Conservation (phyloP, 2,888 invertebrate species). For the Hydriomena furcata region DNA sequence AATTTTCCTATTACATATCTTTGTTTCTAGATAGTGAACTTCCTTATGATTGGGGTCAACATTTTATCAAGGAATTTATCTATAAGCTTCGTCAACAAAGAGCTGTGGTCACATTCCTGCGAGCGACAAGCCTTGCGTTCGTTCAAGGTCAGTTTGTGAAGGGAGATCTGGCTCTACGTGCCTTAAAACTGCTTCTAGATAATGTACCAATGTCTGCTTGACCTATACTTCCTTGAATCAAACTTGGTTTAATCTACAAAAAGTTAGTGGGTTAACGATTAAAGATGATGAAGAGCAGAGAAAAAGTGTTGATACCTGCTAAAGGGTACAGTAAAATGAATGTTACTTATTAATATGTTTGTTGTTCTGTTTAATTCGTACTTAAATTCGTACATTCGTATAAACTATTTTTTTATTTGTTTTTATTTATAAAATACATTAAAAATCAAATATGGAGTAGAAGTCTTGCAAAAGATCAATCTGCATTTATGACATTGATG, state of each 20-base stretch:
- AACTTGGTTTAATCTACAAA: slow-evolving; percentile 28
- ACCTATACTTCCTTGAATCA: slow-evolving; percentile 38
- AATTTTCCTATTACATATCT: slow-evolving; percentile 19
- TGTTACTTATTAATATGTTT: no score
- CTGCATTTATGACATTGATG: no score
- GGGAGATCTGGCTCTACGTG: slow-evolving; percentile 53
- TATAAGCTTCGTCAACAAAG: slow-evolving; percentile 60
- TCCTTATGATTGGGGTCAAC: slow-evolving; percentile 24
- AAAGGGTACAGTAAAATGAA: not conserved
- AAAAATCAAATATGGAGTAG: no score
- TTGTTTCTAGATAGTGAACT: slow-evolving; percentile 13
- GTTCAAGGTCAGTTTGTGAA: slow-evolving; percentile 76
- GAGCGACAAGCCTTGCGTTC: slow-evolving; percentile 63
- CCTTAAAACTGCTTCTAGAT: slow-evolving; percentile 35
- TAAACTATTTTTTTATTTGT: no score
- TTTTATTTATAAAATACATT: no score
- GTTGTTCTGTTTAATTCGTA: no score
- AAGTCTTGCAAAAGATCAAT: no score
- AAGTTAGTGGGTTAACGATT: slow-evolving; percentile 27
- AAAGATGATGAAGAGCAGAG: slow-evolving; percentile 13
- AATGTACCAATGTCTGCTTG: slow-evolving; percentile 27
- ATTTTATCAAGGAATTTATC: slow-evolving; percentile 45
- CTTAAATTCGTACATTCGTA: no score
- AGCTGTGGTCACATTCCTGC: slow-evolving; percentile 72
- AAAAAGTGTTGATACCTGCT: slow-evolving; percentile 7